phyloP scores from a whole-genome alignment of 1,140 invertebrate genomes.

The Microplitis mediator region DNA sequence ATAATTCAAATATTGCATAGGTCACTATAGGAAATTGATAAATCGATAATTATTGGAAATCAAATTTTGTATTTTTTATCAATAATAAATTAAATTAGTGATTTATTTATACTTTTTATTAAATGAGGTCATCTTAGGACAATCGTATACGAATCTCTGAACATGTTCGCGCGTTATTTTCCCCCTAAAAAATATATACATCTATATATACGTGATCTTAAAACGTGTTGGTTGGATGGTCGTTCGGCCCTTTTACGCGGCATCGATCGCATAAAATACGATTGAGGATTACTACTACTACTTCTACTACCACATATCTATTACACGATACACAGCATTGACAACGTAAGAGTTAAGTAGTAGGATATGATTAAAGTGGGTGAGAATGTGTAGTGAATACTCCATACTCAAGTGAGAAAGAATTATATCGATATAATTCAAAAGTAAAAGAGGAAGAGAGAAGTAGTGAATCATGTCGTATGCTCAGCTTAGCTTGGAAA shows the following conservation, averaged over 20 bases:
- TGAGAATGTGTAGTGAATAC: too few species aligned
- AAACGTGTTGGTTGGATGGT: not conserved
- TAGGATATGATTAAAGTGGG: not conserved
- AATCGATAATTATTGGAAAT: too few species aligned
- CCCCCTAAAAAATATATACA: not conserved
- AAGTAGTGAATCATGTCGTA: too few species aligned
- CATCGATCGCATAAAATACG: slow-evolving; percentile 36
- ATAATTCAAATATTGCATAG: too few species aligned
- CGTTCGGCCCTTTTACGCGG: slow-evolving; percentile 17
- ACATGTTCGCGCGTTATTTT: slow-evolving; percentile 2
- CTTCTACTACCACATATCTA: not conserved
- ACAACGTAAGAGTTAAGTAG: not conserved
- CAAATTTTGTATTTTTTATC: too few species aligned
- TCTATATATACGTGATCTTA: not conserved
- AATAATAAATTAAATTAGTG: too few species aligned
- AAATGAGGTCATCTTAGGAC: too few species aligned
- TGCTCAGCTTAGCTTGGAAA: not conserved
- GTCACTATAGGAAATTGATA: too few species aligned
- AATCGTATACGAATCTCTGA: not conserved
- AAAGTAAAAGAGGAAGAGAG: too few species aligned
- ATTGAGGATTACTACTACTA: slow-evolving; percentile 26
- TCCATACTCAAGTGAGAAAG: not conserved
- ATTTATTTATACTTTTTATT: too few species aligned
- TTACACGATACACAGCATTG: not conserved
- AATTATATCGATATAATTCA: not conserved